A percentile compares a stretch with the other conserved stretches of the same genome.
Evolutionary conservation across 2,888 invertebrate species (phyloP).

Genomic region (Digitonthophagus gazella): DNA sequence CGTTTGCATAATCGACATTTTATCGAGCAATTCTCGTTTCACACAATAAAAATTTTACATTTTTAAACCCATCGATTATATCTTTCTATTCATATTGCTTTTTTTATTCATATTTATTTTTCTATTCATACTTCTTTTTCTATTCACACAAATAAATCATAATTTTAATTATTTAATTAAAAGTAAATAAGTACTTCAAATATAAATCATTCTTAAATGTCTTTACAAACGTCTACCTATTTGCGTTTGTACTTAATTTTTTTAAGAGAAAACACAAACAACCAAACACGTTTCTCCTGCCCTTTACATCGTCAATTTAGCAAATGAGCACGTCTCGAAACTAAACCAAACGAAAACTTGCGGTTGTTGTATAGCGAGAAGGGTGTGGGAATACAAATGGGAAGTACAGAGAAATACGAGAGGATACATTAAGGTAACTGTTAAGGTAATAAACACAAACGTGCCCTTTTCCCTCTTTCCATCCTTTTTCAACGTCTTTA

Average conservation of each 20-base stretch:
- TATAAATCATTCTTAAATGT: background rate
- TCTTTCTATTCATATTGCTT: no score
- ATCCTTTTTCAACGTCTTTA: background rate
- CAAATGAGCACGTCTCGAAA: background rate
- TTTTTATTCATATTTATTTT: no score
- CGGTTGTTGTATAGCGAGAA: background rate
- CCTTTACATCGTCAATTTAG: background rate
- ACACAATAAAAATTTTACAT: background rate
- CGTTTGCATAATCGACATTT: background rate
- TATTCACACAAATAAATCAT: no score
- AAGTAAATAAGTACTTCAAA: no score
- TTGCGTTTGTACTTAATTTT: no score
- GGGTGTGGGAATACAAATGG: background rate
- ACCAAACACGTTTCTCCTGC: background rate
- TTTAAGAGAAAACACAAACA: no score
- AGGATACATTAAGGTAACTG: background rate
- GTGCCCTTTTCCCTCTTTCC: background rate
- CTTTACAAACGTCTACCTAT: no score
- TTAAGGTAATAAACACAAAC: background rate
- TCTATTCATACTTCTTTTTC: no score
- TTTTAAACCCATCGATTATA: background rate
- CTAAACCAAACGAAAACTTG: background rate
- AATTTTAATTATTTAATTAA: no score
- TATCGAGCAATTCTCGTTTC: background rate
- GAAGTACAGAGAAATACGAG: background rate